These are phyloP conservation scores for Palythoa grandis DNA, from an alignment of 92 coral and sea anemone genomes.

Conservation along the genomic window DNA sequence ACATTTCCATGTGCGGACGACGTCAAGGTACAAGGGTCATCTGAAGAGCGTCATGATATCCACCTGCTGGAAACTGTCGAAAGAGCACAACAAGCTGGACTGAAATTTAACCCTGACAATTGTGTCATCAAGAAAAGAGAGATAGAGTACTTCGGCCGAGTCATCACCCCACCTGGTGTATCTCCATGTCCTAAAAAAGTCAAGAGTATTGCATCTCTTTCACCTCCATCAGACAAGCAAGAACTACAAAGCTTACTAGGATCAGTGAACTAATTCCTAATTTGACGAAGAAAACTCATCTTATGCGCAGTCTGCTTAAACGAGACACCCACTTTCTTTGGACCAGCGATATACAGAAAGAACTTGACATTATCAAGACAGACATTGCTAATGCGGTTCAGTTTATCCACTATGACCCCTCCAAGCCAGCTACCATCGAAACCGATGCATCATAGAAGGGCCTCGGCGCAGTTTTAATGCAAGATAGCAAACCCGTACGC, in stretches of 20 bases:
- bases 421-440: slow-evolving; percentile 29
- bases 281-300: slow-evolving; percentile 65
- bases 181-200: slow-evolving; percentile 52
- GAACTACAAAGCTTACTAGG: slow-evolving; percentile 72
- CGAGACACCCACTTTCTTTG: slow-evolving; percentile 63
- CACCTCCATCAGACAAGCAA: slow-evolving; percentile 66
- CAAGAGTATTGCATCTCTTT: slow-evolving; percentile 39
- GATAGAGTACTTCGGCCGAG: slow-evolving; percentile 67
- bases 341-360: slow-evolving; percentile 72
- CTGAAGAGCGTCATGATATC: too few relatives aligned
- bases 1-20: too few relatives aligned
- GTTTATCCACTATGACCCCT: neutral
- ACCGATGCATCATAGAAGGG: slow-evolving; percentile 67
- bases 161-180: slow-evolving; percentile 58
- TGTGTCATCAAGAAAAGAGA: slow-evolving; percentile 65
- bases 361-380: slow-evolving; percentile 45
- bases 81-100: too few relatives aligned
- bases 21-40: too few relatives aligned
- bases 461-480: slow-evolving; percentile 67
- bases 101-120: slow-evolving; percentile 70
- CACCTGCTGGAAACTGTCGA: too few relatives aligned
- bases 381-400: slow-evolving; percentile 26
- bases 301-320: slow-evolving; percentile 72
- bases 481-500: slow-evolving; percentile 63
- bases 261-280: slow-evolving; percentile 65